Conservation (phyloP, 2,888 invertebrate genomes). For the Gasteruption jaculator region DNA sequence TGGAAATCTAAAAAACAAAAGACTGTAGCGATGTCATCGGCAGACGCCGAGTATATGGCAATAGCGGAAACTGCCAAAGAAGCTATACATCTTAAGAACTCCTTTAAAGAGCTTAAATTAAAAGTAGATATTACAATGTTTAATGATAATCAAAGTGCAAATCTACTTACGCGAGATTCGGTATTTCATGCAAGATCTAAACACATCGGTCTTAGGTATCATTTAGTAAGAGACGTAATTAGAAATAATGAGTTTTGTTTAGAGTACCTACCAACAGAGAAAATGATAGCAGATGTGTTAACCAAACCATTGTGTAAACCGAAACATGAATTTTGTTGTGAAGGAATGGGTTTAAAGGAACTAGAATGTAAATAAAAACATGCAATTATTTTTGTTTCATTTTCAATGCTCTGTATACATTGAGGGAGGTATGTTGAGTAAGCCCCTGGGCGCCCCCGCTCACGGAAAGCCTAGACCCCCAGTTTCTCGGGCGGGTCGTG, state of each 20-base stretch:
- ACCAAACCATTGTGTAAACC: constrained; percentile 9
- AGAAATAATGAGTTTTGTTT: constrained; percentile 1
- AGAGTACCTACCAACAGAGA: constrained; percentile 2
- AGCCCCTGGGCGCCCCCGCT: too few species aligned
- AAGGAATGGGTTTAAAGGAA: too few species aligned
- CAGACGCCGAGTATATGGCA: constrained; percentile 1
- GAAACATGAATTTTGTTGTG: too few species aligned
- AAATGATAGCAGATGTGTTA: constrained; percentile 10
- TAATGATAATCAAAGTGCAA: constrained; percentile 10
- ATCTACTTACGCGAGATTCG: constrained; percentile 1
- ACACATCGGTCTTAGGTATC: constrained; percentile 8
- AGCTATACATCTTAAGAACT: not conserved
- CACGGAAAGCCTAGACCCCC: too few species aligned
- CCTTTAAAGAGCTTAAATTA: constrained; percentile 1
- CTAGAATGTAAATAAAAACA: too few species aligned
- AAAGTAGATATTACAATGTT: constrained; percentile 5
- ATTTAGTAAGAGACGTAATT: constrained; percentile 7
- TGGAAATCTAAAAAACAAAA: constrained; percentile 10
- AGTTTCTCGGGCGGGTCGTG: too few species aligned
- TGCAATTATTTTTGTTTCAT: too few species aligned
- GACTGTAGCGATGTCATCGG: constrained; percentile 10
- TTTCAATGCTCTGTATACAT: too few species aligned
- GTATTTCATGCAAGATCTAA: constrained; percentile 10
- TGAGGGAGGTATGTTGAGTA: too few species aligned
- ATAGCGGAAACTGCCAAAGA: not conserved